Conservation (phyloP, 2,113 vertebrate genomes). For the Tetraodon nigroviridis region DNA sequence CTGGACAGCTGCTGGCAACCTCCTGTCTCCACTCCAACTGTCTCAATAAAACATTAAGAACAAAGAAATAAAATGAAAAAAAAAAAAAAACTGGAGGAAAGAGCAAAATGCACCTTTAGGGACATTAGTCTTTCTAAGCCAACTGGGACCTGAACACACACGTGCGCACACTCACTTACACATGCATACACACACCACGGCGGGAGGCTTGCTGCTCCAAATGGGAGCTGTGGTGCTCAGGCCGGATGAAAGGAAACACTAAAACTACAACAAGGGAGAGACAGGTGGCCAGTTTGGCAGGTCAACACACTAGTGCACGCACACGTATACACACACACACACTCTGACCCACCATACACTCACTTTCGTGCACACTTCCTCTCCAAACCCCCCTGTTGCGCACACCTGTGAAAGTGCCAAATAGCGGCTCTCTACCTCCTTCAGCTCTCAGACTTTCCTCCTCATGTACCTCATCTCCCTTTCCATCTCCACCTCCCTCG, state of each 20-base stretch:
- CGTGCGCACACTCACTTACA: slow-evolving; percentile 18
- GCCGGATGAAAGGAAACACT: slow-evolving; percentile 77
- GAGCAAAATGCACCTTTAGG: slow-evolving; percentile 68
- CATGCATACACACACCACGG: slow-evolving; percentile 36
- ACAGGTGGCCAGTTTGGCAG: slow-evolving; percentile 75
- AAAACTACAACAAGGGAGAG: slow-evolving; percentile 75
- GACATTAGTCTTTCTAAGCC: slow-evolving; percentile 68
- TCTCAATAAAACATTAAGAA: slow-evolving; percentile 72
- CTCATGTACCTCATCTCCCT: slow-evolving; percentile 8
- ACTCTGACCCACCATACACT: slow-evolving; percentile 13
- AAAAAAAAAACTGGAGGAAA: slow-evolving; percentile 64
- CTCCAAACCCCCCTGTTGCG: slow-evolving; percentile 62
- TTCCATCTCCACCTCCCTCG: slow-evolving; percentile 16
- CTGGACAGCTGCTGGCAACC: slow-evolving; percentile 61
- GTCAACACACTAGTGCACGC: slow-evolving; percentile 34
- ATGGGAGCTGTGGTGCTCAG: slow-evolving; percentile 71
- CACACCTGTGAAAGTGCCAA: slow-evolving; percentile 73
- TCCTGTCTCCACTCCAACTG: slow-evolving; percentile 68
- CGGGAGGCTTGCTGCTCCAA: slow-evolving; percentile 69
- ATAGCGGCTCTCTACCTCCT: slow-evolving; percentile 36
- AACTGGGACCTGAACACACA: slow-evolving; percentile 53
- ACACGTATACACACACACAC: slow-evolving; percentile 31
- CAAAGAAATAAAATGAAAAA: slow-evolving; percentile 73
- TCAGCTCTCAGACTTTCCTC: slow-evolving; percentile 31
- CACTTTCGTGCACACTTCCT: slow-evolving; percentile 45